Base-by-base conservation (phyloP, 2,888 invertebrate species). In the Augiades crinisus region DNA sequence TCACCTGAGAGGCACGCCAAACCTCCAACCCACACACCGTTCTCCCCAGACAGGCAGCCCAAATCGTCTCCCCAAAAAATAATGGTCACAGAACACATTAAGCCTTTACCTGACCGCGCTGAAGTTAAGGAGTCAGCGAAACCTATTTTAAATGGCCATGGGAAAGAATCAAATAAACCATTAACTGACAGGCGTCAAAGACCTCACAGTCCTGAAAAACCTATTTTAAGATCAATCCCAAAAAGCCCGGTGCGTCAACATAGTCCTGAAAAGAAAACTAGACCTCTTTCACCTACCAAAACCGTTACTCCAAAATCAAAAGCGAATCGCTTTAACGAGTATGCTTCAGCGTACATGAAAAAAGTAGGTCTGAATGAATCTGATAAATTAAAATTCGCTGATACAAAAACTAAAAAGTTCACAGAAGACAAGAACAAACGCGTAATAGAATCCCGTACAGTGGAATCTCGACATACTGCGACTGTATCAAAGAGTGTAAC, bases 301-400 rank as follows among this genome's bases (percentile, higher is more conserved):
- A 49, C 66, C 1, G 55, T 60, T 12, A 56, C 74, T 46, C 63
- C 75, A 1, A 88, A 85, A 68, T 58, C 78, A 4, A 89, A 86
- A 67, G 59, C 75, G 0, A 86, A 79, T 53, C 82, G 84, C 31
- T 87, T 90, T 47, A 84, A 75, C 47, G 89, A 90, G 56, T 90
- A 90, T 34, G 87, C 90, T 4, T 74, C 86, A 4, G 90, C 90
- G 30, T 90, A 90, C 53, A 85, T 90, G 81, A 90, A 86, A 53
- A 90, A 86, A 62, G 81, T 88, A 1, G 86, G 89, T 1, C 61
- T 86, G 1, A 81, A 74, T 51, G 84, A 85, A 21, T 58, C 67
- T 4, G 78, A 82, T 4, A 86, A 86, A 62, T 57, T 70, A 0
- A 81, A 72, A 58, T 59, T 71, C 7, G 58, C 72, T 1, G 78